Percentiles rank a stretch among this genome's conserved stretches.
Conservation (phyloP, 2,113 vertebrate genomes). For the Podarcis cretensis region DNA sequence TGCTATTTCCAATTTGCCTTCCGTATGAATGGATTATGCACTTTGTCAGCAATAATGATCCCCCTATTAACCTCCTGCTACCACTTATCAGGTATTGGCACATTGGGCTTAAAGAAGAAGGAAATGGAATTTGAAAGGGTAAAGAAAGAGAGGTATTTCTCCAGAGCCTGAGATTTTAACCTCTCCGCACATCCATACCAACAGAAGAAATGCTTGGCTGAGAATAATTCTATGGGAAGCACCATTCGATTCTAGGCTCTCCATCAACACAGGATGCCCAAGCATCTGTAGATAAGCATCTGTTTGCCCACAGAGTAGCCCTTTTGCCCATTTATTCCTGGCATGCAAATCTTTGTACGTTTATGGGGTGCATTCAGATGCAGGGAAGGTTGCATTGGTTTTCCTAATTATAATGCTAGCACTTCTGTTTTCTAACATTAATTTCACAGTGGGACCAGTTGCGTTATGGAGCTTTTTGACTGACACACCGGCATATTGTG, state of each 20-base stretch:
- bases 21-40: background rate
- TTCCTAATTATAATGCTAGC: no score
- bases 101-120: background rate
- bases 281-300: no score
- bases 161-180: background rate
- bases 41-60: background rate
- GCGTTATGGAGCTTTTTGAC: no score
- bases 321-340: no score
- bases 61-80: background rate
- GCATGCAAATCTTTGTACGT: background rate
- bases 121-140: background rate
- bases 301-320: background rate
- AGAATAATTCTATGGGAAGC: background rate
- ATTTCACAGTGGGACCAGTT: no score
- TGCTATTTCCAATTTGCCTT: conserved; percentile 27
- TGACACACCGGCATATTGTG: no score
- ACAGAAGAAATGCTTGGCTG: background rate
- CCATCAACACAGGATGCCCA: background rate
- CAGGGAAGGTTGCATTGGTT: no score
- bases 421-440: no score
- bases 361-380: no score
- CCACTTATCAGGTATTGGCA: background rate
- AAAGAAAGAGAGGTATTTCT: background rate
- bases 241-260: background rate
- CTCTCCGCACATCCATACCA: background rate